phyloP scores from a whole-genome alignment of 1,140 invertebrate genomes.

The Drosophila orena region DNA sequence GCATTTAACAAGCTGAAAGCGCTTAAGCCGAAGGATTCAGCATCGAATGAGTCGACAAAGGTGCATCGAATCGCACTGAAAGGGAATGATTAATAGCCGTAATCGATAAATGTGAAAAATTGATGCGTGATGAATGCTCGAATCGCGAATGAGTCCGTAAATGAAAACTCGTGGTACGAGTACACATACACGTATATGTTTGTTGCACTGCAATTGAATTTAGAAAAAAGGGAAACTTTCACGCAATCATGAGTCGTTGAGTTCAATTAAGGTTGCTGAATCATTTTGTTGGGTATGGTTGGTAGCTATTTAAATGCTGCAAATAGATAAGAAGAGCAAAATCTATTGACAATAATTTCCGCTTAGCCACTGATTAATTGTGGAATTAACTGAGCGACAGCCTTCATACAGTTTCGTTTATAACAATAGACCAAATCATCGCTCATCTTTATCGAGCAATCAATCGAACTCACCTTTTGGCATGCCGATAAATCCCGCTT shows the following conservation, averaged over 20 bases:
- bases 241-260: too few species aligned
- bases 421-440: conserved; percentile 32
- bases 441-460: conserved; percentile 67
- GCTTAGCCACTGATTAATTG: conserved; percentile 1
- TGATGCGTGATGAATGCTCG: conserved; percentile 4
- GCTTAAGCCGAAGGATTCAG: conserved; percentile 32
- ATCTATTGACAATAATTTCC: background rate
- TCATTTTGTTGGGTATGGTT: too few species aligned
- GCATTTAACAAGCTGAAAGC: conserved; percentile 50
- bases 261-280: too few species aligned
- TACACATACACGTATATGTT: too few species aligned
- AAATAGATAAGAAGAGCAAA: too few species aligned
- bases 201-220: background rate
- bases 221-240: background rate
- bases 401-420: background rate
- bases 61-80: conserved; percentile 22
- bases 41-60: conserved; percentile 36
- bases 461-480: conserved; percentile 53
- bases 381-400: background rate
- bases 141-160: background rate
- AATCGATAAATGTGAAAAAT: conserved; percentile 36
- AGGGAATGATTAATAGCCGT: conserved; percentile 44
- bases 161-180: background rate
- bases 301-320: too few species aligned
- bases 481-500: conserved; percentile 36